A percentile compares a stretch with the other conserved stretches of the same genome.
Conservation (phyloP, 2,888 invertebrate species). For the Timema cristinae region DNA sequence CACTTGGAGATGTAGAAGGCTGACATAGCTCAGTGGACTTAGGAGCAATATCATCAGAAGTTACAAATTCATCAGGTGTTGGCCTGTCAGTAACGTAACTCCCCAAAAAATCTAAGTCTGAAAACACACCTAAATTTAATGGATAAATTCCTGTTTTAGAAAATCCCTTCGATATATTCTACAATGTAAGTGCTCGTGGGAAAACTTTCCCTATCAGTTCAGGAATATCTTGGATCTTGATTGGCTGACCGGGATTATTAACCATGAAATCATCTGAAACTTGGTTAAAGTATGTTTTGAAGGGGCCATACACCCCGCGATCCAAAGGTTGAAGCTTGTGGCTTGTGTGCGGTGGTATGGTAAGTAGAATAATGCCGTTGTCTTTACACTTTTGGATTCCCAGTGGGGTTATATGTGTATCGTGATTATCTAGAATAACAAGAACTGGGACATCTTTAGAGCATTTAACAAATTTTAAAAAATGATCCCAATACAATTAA, state of each 20-base stretch:
- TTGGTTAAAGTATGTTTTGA: constrained; percentile 39
- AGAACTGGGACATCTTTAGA: constrained; percentile 30
- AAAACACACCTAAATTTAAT: background rate
- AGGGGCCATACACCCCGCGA: constrained; percentile 41
- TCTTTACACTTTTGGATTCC: constrained; percentile 38
- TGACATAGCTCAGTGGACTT: background rate
- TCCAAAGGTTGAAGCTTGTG: constrained; percentile 45
- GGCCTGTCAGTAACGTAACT: constrained; percentile 1
- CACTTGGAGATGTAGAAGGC: background rate
- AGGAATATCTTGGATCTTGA: constrained; percentile 24
- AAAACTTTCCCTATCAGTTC: constrained; percentile 15
- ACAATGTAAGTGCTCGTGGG: constrained; percentile 11
- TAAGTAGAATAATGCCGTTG: constrained; percentile 41
- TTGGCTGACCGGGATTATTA: constrained; percentile 31
- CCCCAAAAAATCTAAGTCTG: background rate
- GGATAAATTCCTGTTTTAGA: constrained; percentile 14
- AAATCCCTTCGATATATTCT: constrained; percentile 8
- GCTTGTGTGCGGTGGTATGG: constrained; percentile 43
- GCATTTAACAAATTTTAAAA: constrained; percentile 25
- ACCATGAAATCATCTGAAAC: constrained; percentile 33
- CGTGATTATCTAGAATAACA: constrained; percentile 41
- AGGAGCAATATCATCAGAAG: background rate
- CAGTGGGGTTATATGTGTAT: constrained; percentile 37
- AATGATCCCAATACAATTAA: constrained; percentile 24
- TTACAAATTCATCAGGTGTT: background rate